A percentile compares a stretch with the other conserved stretches of the same genome.
Conservation (phyloP, 92 coral and sea anemone species). For the Palythoa grandiflora region DNA sequence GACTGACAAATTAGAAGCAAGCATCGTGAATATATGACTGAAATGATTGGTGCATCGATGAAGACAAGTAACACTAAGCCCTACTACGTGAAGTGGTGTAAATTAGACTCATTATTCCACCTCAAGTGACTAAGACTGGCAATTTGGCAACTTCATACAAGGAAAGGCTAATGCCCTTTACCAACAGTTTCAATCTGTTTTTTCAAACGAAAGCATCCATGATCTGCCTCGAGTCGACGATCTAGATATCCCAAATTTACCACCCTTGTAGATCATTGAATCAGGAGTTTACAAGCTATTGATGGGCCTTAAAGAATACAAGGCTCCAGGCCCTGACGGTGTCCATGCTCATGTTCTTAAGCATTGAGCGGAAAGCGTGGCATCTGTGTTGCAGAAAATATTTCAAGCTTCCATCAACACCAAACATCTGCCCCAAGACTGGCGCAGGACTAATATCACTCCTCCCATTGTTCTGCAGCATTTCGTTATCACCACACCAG, state of each 20-base stretch:
- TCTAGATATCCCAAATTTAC: slow-evolving; percentile 28
- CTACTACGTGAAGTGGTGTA: slow-evolving; percentile 10
- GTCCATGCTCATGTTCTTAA: slow-evolving; percentile 44
- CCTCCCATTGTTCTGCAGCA: not conserved
- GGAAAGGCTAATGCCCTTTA: slow-evolving; percentile 23
- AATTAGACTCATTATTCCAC: slow-evolving; percentile 22
- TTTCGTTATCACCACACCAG: no score
- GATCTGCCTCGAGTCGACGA: slow-evolving; percentile 31
- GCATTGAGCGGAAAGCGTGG: slow-evolving; percentile 35
- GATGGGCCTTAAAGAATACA: slow-evolving; percentile 30
- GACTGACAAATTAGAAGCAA: slow-evolving; percentile 20
- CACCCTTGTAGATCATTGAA: slow-evolving; percentile 37
- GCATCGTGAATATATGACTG: slow-evolving; percentile 10
- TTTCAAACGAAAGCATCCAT: not conserved
- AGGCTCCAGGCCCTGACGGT: slow-evolving; percentile 35
- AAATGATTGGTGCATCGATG: slow-evolving; percentile 19
- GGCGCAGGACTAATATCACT: slow-evolving; percentile 35
- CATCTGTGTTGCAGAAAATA: slow-evolving; percentile 41
- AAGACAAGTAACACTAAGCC: slow-evolving; percentile 20
- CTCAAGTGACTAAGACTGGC: slow-evolving; percentile 8
- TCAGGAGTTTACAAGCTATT: slow-evolving; percentile 10
- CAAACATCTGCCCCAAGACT: slow-evolving; percentile 21
- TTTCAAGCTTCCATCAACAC: slow-evolving; percentile 43
- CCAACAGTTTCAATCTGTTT: slow-evolving; percentile 8
- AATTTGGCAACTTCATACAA: slow-evolving; percentile 24